These are phyloP conservation scores for Alethe castanea DNA, from an alignment of 2,113 vertebrate genomes.

Conservation along the genomic window DNA sequence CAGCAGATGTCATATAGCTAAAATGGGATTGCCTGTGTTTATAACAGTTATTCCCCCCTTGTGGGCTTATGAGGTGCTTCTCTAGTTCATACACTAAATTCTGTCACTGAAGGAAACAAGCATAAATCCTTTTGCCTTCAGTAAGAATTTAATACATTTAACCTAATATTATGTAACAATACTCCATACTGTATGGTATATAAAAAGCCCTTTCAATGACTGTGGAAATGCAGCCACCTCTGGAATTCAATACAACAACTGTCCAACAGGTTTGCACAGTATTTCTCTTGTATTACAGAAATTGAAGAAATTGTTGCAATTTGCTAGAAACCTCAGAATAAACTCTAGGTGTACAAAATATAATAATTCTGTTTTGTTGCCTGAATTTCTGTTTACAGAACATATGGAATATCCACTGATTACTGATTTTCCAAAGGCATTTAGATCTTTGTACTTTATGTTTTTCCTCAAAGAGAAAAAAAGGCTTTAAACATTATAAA, in stretches of 20 bases:
- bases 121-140: not conserved
- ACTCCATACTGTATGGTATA: rapidly evolving
- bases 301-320: not conserved
- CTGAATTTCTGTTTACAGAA: not conserved
- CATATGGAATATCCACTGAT: not conserved
- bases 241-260: not conserved
- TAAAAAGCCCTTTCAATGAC: not conserved
- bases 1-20: not conserved
- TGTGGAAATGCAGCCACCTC: not conserved
- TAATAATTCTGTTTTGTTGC: not conserved
- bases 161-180: not conserved
- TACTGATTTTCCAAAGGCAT: not conserved
- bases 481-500: not conserved
- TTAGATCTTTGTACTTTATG: not conserved
- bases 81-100: not conserved
- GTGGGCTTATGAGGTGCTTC: not conserved
- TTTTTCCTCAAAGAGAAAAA: not conserved
- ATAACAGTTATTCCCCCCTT: not conserved
- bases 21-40: not conserved
- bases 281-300: not conserved
- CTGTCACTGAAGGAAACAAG: not conserved
- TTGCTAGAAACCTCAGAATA: not conserved
- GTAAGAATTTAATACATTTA: not conserved
- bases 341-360: not conserved
- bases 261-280: not conserved